A percentile compares a stretch with the other conserved stretches of the same genome.
These are phyloP conservation scores for Neoitamus cyanurus DNA, from an alignment of 2,888 invertebrate genomes.

Conservation along the genomic window DNA sequence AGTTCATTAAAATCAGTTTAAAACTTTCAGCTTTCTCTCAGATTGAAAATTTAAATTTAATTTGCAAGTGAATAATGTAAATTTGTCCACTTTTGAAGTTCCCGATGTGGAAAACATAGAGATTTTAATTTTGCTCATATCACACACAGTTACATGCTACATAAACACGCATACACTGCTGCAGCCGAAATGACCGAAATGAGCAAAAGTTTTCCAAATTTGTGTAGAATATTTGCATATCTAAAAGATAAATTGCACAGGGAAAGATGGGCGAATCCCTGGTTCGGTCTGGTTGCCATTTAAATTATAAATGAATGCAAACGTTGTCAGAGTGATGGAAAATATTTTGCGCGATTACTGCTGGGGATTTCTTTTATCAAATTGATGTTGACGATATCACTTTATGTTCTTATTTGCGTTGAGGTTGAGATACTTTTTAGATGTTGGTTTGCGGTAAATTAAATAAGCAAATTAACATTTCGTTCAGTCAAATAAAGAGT, in stretches of 20 bases:
- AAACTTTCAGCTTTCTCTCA: not conserved
- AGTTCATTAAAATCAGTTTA: constrained; percentile 4
- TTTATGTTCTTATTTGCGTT: too few relatives aligned
- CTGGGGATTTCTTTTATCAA: too few relatives aligned
- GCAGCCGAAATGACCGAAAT: not conserved
- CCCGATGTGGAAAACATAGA: not conserved
- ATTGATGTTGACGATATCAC: too few relatives aligned
- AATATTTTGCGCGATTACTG: not conserved
- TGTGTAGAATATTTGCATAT: constrained; percentile 21
- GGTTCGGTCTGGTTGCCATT: not conserved
- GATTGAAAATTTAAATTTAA: constrained; percentile 23
- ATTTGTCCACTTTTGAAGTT: constrained; percentile 10
- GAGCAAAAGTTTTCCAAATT: constrained; percentile 13
- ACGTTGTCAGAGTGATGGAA: not conserved
- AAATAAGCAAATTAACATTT: too few relatives aligned
- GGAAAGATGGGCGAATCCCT: not conserved
- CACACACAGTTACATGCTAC: not conserved
- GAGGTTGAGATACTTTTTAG: too few relatives aligned
- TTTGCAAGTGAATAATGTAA: constrained; percentile 19
- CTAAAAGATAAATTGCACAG: constrained; percentile 4
- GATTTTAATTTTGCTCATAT: not conserved
- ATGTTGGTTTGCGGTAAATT: too few relatives aligned
- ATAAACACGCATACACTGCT: not conserved
- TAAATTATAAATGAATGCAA: constrained; percentile 10
- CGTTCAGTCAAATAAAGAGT: too few relatives aligned